phyloP scores from a whole-genome alignment of 1,140 invertebrate species.

The Nephotettix cincticeps region DNA sequence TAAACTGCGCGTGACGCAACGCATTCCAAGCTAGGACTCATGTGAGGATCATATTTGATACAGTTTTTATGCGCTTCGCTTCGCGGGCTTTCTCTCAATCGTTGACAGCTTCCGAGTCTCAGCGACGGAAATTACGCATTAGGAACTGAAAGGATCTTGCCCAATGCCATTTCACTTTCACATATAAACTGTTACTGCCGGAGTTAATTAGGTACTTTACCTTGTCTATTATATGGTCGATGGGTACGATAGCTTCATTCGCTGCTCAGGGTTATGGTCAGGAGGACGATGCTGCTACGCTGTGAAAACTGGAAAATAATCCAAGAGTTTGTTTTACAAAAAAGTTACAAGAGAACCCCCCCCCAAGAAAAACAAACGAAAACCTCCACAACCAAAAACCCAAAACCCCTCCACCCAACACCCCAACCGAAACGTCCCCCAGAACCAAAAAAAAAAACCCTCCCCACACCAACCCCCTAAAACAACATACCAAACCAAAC shows the following conservation, averaged over 20 bases:
- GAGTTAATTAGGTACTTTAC: not conserved
- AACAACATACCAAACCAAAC: no score
- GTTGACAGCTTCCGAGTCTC: not conserved
- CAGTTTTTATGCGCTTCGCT: not conserved
- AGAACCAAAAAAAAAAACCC: no score
- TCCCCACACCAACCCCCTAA: no score
- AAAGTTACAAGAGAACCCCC: no score
- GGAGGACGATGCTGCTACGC: no score
- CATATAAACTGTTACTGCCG: not conserved
- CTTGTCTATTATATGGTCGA: not conserved
- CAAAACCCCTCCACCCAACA: no score
- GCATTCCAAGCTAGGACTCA: not conserved
- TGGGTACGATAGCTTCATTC: not conserved
- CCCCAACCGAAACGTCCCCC: no score
- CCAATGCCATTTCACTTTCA: constrained; percentile 1
- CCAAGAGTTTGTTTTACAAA: no score
- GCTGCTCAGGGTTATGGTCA: not conserved
- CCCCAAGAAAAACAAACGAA: no score
- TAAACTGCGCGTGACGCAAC: not conserved
- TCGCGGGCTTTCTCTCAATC: not conserved
- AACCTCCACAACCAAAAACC: no score
- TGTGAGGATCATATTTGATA: not conserved
- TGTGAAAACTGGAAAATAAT: no score
- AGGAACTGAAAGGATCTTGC: not conserved
- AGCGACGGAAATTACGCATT: constrained; percentile 4